phyloP scores from a whole-genome alignment of 2,797 vertebrate species.

The Thripadectes ignobilis region DNA sequence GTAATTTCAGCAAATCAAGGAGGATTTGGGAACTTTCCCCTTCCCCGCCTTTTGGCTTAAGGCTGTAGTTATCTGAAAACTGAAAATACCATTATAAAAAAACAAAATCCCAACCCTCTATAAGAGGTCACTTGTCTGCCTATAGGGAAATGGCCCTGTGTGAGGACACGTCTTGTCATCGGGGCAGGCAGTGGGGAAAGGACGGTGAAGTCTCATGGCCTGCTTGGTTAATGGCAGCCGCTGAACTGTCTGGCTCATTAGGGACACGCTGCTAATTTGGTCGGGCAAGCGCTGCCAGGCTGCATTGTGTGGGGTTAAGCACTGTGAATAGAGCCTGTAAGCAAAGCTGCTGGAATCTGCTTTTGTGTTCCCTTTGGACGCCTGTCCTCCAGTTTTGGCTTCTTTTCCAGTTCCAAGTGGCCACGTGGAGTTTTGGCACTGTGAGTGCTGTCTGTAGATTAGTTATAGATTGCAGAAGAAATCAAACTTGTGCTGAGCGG shows the following conservation, averaged over 20 bases:
- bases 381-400: background rate
- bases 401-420: background rate
- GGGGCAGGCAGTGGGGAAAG: background rate
- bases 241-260: conserved; percentile 36
- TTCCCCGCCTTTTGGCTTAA: background rate
- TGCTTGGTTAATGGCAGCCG: background rate
- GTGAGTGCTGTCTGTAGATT: background rate
- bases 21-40: background rate
- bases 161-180: background rate
- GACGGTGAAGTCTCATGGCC: background rate
- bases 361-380: background rate
- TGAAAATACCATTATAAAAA: background rate
- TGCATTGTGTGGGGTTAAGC: conserved; percentile 40
- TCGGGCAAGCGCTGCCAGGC: conserved; percentile 30
- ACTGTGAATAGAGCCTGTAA: conserved; percentile 5
- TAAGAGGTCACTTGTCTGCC: background rate
- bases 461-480: conserved; percentile 3
- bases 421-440: conserved; percentile 43
- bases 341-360: conserved; percentile 49
- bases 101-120: background rate
- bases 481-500: background rate
- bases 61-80: background rate
- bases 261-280: conserved; percentile 16
- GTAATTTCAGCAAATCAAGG: background rate
- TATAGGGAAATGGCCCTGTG: background rate